Base-by-base conservation (phyloP, 2,113 vertebrate genomes). In the Psammodynastes pulverulentus region DNA sequence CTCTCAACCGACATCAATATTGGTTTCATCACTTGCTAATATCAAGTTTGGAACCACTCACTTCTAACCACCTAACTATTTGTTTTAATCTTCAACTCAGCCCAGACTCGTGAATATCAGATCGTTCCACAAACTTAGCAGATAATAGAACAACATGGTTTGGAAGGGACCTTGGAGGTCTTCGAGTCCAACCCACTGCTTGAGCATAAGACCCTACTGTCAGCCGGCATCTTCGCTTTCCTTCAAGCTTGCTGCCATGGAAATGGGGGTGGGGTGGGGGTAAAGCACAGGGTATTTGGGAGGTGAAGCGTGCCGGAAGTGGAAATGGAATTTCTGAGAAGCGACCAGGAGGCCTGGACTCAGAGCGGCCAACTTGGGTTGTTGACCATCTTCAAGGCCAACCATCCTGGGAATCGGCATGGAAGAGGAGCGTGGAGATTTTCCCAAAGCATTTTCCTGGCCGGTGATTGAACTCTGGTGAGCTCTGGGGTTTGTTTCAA, bases 1-100 rank as follows among this genome's bases (percentile, higher is more conserved):
- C 88, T 89, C 54, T 0, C 0, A 91, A 92, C 1, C 79, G 67
- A 67, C 89, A 94, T 89, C 94, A 89, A 92, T 58, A 95, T 58
- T 79, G 0, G 43, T 43, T 93, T 89, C 89, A 92, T 91, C 90
- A 84, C 21, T 51, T 86, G 91, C 56, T 93, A 93, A 94, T 24
- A 29, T 53, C 13, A 91, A 67, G 88, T 87, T 93, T 34, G 9
- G 87, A 86, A 87, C 91, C 19, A 0, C 0, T 46, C 15, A 26
- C 17, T 79, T 34, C 72, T 19, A 79, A 39, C 17, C 2, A 3
- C 34, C 34, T 17, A 87, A 34, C 17, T 23, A 34, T n/a, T 21
- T 87, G n/a, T 53, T 58, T 0, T 9, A 49, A 52, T 9, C 19
- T 1, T 51, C 86, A 87, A 52, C 26, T 52, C 29, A 34, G 1